Evolutionary conservation across 1,140 invertebrate genomes (phyloP), one percentile per base, ranked within the genome.

Genomic region (Cyclargus thomasi): DNA sequence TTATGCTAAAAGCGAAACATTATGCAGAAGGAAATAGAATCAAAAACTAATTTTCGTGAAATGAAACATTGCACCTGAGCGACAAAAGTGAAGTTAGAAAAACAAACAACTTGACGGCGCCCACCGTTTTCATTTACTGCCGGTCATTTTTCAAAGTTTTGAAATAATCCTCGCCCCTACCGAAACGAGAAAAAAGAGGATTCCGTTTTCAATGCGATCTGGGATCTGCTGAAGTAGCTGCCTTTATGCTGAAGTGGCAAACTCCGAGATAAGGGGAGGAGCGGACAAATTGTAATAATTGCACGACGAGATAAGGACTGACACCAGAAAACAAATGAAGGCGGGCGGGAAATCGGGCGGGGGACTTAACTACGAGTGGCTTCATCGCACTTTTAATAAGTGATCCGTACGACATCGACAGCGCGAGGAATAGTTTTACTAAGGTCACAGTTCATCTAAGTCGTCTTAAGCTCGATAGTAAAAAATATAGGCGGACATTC

Each of bases 281-380:
- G 82, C 85, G 83, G 87, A 88, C 87, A 90, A 90, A 90, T 88
- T 90, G 85, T 90, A 87, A 90, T 90, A 90, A 90, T 90, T 90
- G 87, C 83, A 81, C 80, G 79, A 86, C 82, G 83, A 86, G 87
- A 90, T 88, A 90, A 90, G 85, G 81, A 88, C 74, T 90, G 87
- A 87, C 85, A 86, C 83, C 84, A 88, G 82, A 88, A 90, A 90
- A 90, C 87, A 90, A 88, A 87, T 90, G 87, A 90, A 86, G 77
- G 84, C 77, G 77, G 83, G 78, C 70, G 75, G 69, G 57, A 75
- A 64, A 65, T 68, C 47, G 72, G 71, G 75, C 65, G 71, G 76
- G 70, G 23, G 53, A 85, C 81, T 80, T 86, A 86, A 53, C 67
- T 63, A 23, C 35, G 53, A 59, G 29, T 29, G 29, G 53, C 35